These are phyloP conservation scores for Forbesichthys agassizii DNA, from an alignment of 2,113 vertebrate genomes.

Conservation along the genomic window DNA sequence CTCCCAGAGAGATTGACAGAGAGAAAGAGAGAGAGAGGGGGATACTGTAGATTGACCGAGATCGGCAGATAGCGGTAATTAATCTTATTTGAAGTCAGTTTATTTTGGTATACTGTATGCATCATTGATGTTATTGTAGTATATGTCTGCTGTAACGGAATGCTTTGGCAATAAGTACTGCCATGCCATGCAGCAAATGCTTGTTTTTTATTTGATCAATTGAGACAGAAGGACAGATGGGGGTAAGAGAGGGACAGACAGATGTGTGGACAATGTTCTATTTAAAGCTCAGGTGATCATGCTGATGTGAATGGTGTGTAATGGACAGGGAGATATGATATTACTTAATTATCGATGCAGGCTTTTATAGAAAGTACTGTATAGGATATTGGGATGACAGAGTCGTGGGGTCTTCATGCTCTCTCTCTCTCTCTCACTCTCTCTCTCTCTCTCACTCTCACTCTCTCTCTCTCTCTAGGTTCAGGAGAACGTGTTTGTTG, in stretches of 20 bases:
- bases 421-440: slow-evolving; percentile 7
- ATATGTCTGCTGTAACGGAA: too few relatives aligned
- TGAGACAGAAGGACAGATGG: too few relatives aligned
- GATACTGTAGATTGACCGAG: background rate
- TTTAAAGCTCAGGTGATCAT: too few relatives aligned
- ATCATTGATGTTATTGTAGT: too few relatives aligned
- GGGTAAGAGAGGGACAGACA: too few relatives aligned
- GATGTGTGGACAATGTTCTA: too few relatives aligned
- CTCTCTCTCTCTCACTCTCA: background rate
- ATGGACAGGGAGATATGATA: slow-evolving; percentile 28
- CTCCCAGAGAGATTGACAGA: too few relatives aligned
- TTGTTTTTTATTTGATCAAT: too few relatives aligned
- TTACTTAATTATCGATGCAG: slow-evolving; percentile 64
- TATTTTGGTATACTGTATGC: too few relatives aligned
- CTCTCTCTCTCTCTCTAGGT: background rate
- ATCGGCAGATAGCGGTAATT: background rate
- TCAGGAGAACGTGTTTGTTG: too few relatives aligned
- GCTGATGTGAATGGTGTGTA: slow-evolving; percentile 12
- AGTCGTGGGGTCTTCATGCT: background rate
- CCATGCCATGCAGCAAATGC: too few relatives aligned
- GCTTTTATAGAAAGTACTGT: slow-evolving; percentile 59
- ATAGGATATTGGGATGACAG: slow-evolving; percentile 16
- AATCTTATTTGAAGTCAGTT: background rate
- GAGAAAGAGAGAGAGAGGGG: background rate
- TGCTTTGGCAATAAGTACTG: too few relatives aligned